Percentiles rank a stretch among this genome's conserved stretches.
These are phyloP conservation scores for Drosophila algonquin DNA, from an alignment of 2,888 invertebrate species.

Conservation along the genomic window DNA sequence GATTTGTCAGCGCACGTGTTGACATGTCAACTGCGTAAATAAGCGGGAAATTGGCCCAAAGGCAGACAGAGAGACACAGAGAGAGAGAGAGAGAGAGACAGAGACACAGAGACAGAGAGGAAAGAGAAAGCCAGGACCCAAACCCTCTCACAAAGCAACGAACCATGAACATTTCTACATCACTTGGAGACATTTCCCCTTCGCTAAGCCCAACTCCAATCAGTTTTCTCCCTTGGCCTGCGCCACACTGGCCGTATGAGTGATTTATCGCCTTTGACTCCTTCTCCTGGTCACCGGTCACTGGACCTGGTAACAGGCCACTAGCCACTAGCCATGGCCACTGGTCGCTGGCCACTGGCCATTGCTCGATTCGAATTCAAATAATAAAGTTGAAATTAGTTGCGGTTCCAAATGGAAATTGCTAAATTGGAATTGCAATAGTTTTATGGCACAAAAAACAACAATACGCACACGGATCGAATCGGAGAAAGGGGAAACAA, in stretches of 20 bases:
- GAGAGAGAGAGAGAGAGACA: not conserved
- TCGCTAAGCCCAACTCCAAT: slow-evolving; percentile 8
- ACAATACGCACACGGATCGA: not conserved
- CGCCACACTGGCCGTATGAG: slow-evolving; percentile 67
- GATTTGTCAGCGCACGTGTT: slow-evolving; percentile 73
- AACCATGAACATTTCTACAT: slow-evolving; percentile 52
- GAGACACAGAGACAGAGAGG: not conserved
- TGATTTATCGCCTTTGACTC: slow-evolving; percentile 68
- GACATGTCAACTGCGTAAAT: slow-evolving; percentile 73
- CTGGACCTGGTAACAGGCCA: slow-evolving; percentile 19
- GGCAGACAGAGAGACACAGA: not conserved
- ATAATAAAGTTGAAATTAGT: slow-evolving; percentile 76
- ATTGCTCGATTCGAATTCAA: slow-evolving; percentile 55
- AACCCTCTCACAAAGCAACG: slow-evolving; percentile 17
- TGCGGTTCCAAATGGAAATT: slow-evolving; percentile 66
- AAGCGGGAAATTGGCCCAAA: slow-evolving; percentile 69
- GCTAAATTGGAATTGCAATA: slow-evolving; percentile 46
- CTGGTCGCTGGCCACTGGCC: slow-evolving; percentile 44
- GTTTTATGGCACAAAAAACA: slow-evolving; percentile 43
- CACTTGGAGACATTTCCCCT: slow-evolving; percentile 47
- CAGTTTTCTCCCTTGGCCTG: slow-evolving; percentile 25
- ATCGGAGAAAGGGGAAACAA: slow-evolving; percentile 39
- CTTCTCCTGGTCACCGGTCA: slow-evolving; percentile 32
- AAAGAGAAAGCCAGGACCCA: slow-evolving; percentile 5
- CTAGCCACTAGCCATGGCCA: slow-evolving; percentile 34